Evolutionary conservation across 2,888 invertebrate genomes (phyloP).

Genomic region (Leptopterna dolabrata): DNA sequence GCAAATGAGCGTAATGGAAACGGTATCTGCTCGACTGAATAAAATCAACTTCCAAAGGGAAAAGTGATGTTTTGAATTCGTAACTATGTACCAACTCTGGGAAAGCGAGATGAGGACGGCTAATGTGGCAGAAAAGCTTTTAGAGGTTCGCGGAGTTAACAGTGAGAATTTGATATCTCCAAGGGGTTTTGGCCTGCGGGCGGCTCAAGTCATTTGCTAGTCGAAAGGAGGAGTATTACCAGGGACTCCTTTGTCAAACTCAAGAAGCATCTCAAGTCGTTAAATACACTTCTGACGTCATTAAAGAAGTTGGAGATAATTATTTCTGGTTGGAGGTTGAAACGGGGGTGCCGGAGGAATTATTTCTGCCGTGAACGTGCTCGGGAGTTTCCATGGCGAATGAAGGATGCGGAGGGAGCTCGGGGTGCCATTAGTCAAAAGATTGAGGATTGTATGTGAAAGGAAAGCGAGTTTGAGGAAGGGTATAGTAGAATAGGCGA

Average conservation of each 20-base stretch:
- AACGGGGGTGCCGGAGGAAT: constrained; percentile 6
- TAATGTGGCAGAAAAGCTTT: constrained; percentile 35
- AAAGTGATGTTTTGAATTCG: constrained; percentile 20
- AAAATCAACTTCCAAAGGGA: neutral
- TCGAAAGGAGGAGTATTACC: constrained; percentile 15
- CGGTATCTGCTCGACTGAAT: neutral
- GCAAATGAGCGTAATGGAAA: neutral
- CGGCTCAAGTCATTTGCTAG: constrained; percentile 19
- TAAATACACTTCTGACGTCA: constrained; percentile 46
- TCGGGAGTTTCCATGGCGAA: constrained; percentile 3
- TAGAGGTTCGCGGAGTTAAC: neutral
- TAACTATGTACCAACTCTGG: constrained; percentile 15
- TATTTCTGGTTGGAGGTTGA: constrained; percentile 19
- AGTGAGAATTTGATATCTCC: constrained; percentile 35
- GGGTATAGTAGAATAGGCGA: constrained; percentile 11
- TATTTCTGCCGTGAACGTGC: constrained; percentile 49
- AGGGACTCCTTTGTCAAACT: constrained; percentile 21
- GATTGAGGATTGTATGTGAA: constrained; percentile 58
- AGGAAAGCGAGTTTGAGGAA: constrained; percentile 46
- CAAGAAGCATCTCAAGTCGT: constrained; percentile 17
- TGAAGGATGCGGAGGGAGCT: neutral
- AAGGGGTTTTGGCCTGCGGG: constrained; percentile 9
- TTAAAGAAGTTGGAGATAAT: constrained; percentile 43
- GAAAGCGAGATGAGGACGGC: neutral
- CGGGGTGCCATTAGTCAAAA: constrained; percentile 59